phyloP scores from a whole-genome alignment of 2,797 vertebrate genomes.

The Yasuhikotakia modesta region DNA sequence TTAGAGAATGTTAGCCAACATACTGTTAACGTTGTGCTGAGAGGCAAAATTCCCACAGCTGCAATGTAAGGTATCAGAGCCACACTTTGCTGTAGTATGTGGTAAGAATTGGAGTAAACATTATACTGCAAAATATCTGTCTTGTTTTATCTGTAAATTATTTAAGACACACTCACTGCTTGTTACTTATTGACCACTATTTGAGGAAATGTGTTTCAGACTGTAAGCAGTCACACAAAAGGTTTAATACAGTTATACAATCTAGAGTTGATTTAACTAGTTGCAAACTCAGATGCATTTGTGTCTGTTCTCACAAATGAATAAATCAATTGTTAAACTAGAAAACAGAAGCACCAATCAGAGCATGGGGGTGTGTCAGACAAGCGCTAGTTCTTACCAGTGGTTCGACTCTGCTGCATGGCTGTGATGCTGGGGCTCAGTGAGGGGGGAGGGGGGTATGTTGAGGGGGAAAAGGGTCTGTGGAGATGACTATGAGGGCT shows the following conservation, averaged over 20 bases:
- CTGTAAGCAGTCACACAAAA: neutral
- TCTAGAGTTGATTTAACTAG: neutral
- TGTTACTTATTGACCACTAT: neutral
- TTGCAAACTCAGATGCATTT: slow-evolving; percentile 10
- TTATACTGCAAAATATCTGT: neutral
- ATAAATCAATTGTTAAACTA: neutral
- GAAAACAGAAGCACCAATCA: neutral
- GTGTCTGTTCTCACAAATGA: neutral
- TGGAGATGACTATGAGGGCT: slow-evolving; percentile 71
- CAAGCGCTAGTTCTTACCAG: slow-evolving; percentile 75
- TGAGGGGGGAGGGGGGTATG: slow-evolving; percentile 76
- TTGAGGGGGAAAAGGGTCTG: slow-evolving; percentile 83
- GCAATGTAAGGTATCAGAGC: neutral
- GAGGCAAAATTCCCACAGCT: slow-evolving; percentile 13
- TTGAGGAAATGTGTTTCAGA: neutral
- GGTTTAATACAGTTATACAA: neutral
- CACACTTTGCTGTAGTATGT: too few species aligned
- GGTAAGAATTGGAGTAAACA: slow-evolving; percentile 3
- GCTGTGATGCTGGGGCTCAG: slow-evolving; percentile 77
- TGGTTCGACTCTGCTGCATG: slow-evolving; percentile 79
- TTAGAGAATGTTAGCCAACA: too few species aligned
- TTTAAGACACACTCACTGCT: neutral
- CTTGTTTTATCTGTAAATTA: neutral
- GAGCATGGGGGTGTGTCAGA: neutral
- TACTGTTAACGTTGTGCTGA: neutral